A percentile compares a stretch with the other conserved stretches of the same genome.
Evolutionary conservation across 2,888 invertebrate genomes (phyloP).

Genomic region (Eupithecia centaureata): DNA sequence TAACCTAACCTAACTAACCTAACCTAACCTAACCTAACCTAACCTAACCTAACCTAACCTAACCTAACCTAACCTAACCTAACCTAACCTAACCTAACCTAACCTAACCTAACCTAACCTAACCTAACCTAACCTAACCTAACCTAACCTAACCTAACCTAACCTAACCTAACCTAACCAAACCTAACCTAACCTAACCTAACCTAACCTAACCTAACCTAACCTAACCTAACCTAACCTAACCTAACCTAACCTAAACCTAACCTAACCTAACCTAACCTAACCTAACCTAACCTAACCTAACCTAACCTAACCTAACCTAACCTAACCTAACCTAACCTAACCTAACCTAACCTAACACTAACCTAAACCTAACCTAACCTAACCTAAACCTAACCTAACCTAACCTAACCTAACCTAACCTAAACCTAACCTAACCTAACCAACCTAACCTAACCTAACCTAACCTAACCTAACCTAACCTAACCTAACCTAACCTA

Average conservation of each 20-base stretch:
- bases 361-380: constrained; percentile 37
- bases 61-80: constrained; percentile 36
- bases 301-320: constrained; percentile 33
- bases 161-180: constrained; percentile 36
- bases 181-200: constrained; percentile 45
- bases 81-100: constrained; percentile 40
- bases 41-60: constrained; percentile 33
- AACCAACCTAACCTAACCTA: constrained; percentile 26
- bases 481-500: no score
- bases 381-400: constrained; percentile 38
- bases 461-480: constrained; percentile 15
- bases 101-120: constrained; percentile 31
- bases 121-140: constrained; percentile 34
- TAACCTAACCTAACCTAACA: constrained; percentile 43
- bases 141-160: constrained; percentile 40
- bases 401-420: constrained; percentile 39
- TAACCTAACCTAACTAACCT: constrained; percentile 21
- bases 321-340: constrained; percentile 38
- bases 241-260: constrained; percentile 44
- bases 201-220: constrained; percentile 47
- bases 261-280: constrained; percentile 39
- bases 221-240: constrained; percentile 45
- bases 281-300: constrained; percentile 34
- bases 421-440: constrained; percentile 41
- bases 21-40: constrained; percentile 20